These are phyloP conservation scores for Paracanthobrama guichenoti DNA, from an alignment of 2,113 vertebrate genomes.

Conservation along the genomic window DNA sequence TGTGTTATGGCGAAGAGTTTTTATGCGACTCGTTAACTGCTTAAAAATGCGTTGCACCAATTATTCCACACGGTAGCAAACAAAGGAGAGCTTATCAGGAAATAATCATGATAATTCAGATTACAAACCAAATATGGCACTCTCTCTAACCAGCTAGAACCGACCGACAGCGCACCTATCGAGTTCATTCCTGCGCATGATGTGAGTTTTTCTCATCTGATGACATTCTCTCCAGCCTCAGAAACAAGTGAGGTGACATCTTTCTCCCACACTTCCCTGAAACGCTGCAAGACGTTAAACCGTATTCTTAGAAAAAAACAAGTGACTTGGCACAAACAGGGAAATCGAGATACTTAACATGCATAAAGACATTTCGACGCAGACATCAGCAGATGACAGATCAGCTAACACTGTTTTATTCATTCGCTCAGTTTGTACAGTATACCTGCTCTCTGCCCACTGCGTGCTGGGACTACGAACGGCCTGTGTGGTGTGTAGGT, in stretches of 20 bases:
- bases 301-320: conserved; percentile 29
- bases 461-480: conserved; percentile 70
- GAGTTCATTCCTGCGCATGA: not conserved
- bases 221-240: not conserved
- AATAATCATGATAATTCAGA: not conserved
- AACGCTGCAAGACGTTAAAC: conserved; percentile 28
- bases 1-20: conserved; percentile 29
- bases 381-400: conserved; percentile 78
- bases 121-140: not conserved
- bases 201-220: conserved; percentile 4
- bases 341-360: conserved; percentile 60
- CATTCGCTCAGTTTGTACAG: conserved; percentile 76
- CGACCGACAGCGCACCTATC: not conserved
- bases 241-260: conserved; percentile 39
- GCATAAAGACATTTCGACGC: conserved; percentile 73
- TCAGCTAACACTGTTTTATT: conserved; percentile 83
- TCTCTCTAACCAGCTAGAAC: not conserved
- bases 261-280: conserved; percentile 28
- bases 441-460: conserved; percentile 77
- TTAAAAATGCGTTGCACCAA: not conserved
- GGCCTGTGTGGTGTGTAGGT: conserved; percentile 75
- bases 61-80: not conserved
- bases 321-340: conserved; percentile 46
- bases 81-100: not conserved
- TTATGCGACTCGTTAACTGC: not conserved